Percentiles rank a stretch among this genome's conserved stretches.
Conservation (phyloP, 64 coral and sea anemone species). For the Actinia equina region DNA sequence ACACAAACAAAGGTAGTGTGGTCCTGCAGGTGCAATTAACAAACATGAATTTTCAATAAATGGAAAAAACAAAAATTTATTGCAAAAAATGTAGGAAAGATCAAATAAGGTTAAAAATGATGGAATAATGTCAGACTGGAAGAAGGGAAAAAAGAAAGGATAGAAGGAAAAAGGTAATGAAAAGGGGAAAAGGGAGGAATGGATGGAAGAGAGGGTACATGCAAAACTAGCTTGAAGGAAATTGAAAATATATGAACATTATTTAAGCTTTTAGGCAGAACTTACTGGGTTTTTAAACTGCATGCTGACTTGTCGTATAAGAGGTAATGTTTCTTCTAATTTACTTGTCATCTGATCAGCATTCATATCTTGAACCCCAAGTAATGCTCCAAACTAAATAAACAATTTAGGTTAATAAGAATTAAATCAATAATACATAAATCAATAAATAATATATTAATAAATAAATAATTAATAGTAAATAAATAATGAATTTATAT, state of each 20-base stretch:
- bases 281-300: slow-evolving; percentile 95
- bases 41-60: not conserved
- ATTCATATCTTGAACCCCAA: slow-evolving; percentile 86
- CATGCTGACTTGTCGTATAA: slow-evolving; percentile 86
- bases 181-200: too few species aligned
- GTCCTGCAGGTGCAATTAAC: slow-evolving; percentile 49
- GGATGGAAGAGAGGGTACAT: too few species aligned
- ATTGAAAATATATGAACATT: not conserved
- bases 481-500: too few species aligned
- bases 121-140: too few species aligned
- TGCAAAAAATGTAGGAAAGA: not conserved
- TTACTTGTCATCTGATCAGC: slow-evolving; percentile 79
- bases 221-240: not conserved
- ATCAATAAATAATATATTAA: too few species aligned
- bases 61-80: not conserved
- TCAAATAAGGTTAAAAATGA: not conserved
- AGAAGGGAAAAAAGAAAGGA: too few species aligned
- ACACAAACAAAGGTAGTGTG: slow-evolving; percentile 99
- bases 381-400: slow-evolving; percentile 79
- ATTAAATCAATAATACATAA: too few species aligned
- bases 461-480: too few species aligned
- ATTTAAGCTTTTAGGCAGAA: not conserved
- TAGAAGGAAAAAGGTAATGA: too few species aligned
- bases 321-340: slow-evolving; percentile 82
- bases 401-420: not conserved